Evolutionary conservation across 2,888 invertebrate genomes (phyloP).

Genomic region (Tipula vernalis): DNA sequence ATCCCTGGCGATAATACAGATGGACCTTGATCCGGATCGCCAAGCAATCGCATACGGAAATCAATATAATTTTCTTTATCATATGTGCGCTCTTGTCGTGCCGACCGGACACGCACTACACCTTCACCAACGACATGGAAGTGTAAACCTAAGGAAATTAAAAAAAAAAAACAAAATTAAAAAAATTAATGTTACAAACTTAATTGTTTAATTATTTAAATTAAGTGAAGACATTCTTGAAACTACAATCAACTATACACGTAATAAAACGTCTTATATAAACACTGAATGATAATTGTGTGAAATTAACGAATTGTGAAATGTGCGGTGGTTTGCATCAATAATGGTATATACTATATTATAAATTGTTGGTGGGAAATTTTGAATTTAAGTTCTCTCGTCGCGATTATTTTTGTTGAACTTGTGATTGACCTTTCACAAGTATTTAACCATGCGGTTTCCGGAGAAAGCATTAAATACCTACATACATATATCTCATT

Average conservation of each 20-base stretch:
- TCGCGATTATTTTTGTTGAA: neutral
- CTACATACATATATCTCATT: no score
- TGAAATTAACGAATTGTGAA: neutral
- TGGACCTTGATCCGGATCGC: slow-evolving; percentile 78
- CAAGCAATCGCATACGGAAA: slow-evolving; percentile 82
- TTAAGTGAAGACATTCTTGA: neutral
- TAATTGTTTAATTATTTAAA: neutral
- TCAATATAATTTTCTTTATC: slow-evolving; percentile 92
- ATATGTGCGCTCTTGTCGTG: slow-evolving; percentile 71
- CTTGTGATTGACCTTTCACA: neutral
- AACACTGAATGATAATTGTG: neutral
- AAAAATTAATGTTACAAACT: neutral
- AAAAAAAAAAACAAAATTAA: neutral
- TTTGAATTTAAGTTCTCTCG: neutral
- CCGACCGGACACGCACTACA: slow-evolving; percentile 73
- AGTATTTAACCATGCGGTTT: neutral
- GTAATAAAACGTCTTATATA: neutral
- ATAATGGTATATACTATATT: neutral
- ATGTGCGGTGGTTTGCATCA: neutral
- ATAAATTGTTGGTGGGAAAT: neutral
- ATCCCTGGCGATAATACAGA: slow-evolving; percentile 82
- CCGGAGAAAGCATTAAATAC: neutral
- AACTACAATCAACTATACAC: neutral
- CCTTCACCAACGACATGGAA: slow-evolving; percentile 92
- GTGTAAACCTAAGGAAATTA: slow-evolving; percentile 52